These are phyloP conservation scores for Protobothrops flavoviridis DNA, from an alignment of 2,113 vertebrate species.

Conservation along the genomic window DNA sequence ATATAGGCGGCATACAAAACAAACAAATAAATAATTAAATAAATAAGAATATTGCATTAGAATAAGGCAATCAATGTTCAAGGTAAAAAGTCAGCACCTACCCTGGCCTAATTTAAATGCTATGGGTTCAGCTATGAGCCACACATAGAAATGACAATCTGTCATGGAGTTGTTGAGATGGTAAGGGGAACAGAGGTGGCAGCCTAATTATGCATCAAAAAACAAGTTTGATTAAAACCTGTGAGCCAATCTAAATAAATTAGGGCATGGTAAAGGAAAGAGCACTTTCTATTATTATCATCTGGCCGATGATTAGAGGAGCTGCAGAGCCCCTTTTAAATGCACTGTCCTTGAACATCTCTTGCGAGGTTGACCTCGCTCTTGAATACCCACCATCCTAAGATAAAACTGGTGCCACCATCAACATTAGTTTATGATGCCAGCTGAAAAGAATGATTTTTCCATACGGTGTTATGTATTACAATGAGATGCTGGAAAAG, in stretches of 20 bases:
- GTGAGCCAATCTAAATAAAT: neutral
- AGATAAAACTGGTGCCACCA: neutral
- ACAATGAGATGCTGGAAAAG: neutral
- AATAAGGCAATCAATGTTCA: neutral
- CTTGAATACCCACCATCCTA: neutral
- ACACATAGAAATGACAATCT: neutral
- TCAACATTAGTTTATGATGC: neutral
- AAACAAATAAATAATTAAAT: neutral
- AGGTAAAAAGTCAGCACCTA: neutral
- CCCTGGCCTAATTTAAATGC: neutral
- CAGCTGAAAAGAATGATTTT: neutral
- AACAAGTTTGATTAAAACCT: neutral
- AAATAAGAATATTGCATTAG: neutral
- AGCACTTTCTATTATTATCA: neutral
- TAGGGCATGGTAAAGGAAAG: neutral
- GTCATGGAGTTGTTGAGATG: neutral
- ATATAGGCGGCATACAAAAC: neutral
- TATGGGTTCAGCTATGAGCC: neutral
- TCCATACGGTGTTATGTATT: neutral
- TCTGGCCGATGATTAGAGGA: neutral
- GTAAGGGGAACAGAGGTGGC: neutral
- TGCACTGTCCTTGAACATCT: neutral
- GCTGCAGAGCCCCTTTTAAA: neutral
- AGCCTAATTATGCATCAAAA: neutral
- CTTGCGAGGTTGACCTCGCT: neutral